Conservation (phyloP, 2,797 vertebrate genomes). For the Pterois miles region DNA sequence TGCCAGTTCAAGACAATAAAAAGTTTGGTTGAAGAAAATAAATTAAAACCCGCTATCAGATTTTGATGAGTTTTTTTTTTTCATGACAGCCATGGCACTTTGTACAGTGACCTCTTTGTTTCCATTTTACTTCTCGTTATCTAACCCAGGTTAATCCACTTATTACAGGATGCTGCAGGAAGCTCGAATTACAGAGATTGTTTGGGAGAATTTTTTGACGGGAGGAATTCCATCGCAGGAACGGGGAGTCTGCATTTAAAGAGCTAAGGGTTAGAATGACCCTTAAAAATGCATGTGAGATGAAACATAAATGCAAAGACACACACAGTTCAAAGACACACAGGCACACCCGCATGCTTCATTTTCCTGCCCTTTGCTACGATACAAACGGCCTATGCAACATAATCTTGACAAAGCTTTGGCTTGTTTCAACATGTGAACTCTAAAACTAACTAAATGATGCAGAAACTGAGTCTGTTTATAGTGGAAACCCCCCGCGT, state of each 20-base stretch:
- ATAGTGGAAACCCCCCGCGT: too few relatives aligned
- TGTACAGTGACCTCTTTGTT: constrained; percentile 14
- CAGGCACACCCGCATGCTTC: constrained; percentile 10
- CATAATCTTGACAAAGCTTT: constrained; percentile 33
- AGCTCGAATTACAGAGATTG: constrained; percentile 51
- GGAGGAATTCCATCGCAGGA: constrained; percentile 69
- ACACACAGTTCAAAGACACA: constrained; percentile 16
- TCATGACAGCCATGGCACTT: not conserved
- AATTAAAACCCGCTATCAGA: not conserved
- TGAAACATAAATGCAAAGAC: constrained; percentile 11
- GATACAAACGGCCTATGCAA: constrained; percentile 40
- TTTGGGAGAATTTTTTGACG: constrained; percentile 39
- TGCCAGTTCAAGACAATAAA: not conserved
- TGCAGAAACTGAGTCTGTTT: not conserved
- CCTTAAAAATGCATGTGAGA: constrained; percentile 31
- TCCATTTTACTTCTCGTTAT: constrained; percentile 28
- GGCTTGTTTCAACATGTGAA: constrained; percentile 18
- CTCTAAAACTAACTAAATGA: constrained; percentile 33
- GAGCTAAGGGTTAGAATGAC: constrained; percentile 39
- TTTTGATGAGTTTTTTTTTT: not conserved
- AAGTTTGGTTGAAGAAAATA: not conserved
- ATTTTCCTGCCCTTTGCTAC: not conserved
- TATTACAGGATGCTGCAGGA: constrained; percentile 3
- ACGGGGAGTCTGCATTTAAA: constrained; percentile 54
- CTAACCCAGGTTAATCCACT: constrained; percentile 40